Evolutionary conservation across 2,888 invertebrate species (phyloP).

Genomic region (Esperia sulphurella): DNA sequence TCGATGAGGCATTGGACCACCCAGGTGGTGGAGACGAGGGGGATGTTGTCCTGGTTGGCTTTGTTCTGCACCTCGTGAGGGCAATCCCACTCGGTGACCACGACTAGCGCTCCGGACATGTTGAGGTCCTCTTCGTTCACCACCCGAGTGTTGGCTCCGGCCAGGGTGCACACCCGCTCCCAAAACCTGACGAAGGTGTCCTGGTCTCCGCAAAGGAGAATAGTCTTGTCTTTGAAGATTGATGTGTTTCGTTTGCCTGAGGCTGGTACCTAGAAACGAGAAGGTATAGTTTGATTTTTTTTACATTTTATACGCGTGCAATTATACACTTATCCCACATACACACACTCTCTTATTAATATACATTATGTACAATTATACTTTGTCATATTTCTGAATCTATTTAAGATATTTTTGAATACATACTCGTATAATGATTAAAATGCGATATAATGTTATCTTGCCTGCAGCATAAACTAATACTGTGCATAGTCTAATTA

Average conservation of each 20-base stretch:
- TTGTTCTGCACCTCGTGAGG: conserved; percentile 75
- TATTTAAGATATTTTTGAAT: no score
- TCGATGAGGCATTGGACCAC: conserved; percentile 83
- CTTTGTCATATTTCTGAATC: no score
- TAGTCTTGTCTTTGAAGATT: conserved; percentile 71
- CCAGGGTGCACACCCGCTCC: conserved; percentile 79
- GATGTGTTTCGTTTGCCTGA: conserved; percentile 52
- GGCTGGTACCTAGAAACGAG: conserved; percentile 41
- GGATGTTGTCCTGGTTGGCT: conserved; percentile 79
- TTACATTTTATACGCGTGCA: no score
- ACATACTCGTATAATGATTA: no score
- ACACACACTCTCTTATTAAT: no score
- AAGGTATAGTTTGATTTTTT: not conserved
- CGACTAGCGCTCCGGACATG: conserved; percentile 63
- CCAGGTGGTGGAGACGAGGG: conserved; percentile 84
- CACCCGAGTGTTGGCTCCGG: conserved; percentile 71
- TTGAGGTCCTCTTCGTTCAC: conserved; percentile 71
- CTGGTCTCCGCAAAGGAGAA: conserved; percentile 72
- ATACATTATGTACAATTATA: no score
- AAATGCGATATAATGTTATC: no score
- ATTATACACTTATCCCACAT: no score
- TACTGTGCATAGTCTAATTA: no score
- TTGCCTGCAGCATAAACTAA: no score
- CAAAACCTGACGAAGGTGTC: conserved; percentile 80
- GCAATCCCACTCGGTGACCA: conserved; percentile 82